Evolutionary conservation across 2,888 invertebrate genomes (phyloP).

Genomic region (Selenia dentaria): DNA sequence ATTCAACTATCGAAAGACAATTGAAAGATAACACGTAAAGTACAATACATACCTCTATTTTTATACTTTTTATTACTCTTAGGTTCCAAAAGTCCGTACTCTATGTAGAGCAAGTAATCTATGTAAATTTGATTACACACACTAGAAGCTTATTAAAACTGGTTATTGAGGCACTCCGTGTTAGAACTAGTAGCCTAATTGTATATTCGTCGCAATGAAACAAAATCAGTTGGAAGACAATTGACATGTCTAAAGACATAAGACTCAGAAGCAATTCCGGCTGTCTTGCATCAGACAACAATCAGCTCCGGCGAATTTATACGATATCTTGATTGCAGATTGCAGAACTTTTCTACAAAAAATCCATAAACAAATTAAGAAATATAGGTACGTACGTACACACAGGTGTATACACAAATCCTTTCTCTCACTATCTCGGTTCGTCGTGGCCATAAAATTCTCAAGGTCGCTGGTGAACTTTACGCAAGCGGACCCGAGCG

Average conservation of each 20-base stretch:
- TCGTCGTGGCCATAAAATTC: constrained; percentile 8
- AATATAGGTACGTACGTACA: not conserved
- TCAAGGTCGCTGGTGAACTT: constrained; percentile 12
- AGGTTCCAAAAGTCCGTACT: no score
- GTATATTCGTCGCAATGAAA: no score
- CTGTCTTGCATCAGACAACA: not conserved
- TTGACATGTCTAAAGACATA: not conserved
- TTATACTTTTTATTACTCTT: no score
- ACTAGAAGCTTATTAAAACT: no score
- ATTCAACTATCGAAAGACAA: no score
- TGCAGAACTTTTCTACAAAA: constrained; percentile 10
- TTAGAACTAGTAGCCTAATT: no score
- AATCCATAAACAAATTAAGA: constrained; percentile 14
- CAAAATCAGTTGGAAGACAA: no score
- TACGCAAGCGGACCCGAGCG: constrained; percentile 11
- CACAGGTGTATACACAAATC: constrained; percentile 6
- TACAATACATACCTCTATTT: no score
- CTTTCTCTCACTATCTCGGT: constrained; percentile 16
- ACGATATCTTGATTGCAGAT: not conserved
- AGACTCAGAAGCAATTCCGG: not conserved
- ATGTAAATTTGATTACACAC: no score
- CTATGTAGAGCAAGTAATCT: no score
- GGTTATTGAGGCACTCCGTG: no score
- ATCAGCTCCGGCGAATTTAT: not conserved
- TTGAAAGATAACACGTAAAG: no score